These are phyloP conservation scores for Littorina saxatilis DNA, from an alignment of 1,140 invertebrate species.

Conservation along the genomic window DNA sequence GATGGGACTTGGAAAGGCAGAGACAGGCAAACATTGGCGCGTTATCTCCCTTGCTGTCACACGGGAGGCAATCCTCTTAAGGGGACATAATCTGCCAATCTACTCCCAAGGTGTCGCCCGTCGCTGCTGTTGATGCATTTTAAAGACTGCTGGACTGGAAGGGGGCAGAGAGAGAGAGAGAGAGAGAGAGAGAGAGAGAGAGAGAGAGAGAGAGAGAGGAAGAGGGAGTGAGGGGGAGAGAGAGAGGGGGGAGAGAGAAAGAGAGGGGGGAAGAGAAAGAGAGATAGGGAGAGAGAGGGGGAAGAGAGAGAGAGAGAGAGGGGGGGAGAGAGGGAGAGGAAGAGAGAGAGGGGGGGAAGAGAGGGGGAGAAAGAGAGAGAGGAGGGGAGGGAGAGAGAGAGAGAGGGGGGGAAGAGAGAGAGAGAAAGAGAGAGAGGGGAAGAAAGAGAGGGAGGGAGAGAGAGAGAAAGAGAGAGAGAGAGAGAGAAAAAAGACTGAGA, in stretches of 20 bases:
- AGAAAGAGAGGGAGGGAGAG: no score
- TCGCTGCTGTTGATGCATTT: conserved; percentile 20
- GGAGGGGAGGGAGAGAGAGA: no score
- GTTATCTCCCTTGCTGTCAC: conserved; percentile 36
- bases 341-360: no score
- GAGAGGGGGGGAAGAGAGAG: no score
- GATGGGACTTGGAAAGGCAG: conserved; percentile 23
- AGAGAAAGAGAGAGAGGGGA: no score
- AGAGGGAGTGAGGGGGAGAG: conserved; percentile 14
- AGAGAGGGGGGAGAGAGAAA: conserved; percentile 4
- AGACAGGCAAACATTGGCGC: conserved; percentile 29
- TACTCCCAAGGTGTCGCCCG: conserved; percentile 36
- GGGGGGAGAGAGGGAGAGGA: no score
- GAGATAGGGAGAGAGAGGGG: neutral
- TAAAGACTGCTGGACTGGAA: neutral
- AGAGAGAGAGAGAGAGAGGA: neutral
- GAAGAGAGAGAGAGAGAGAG: neutral
- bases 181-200: conserved; percentile 17
- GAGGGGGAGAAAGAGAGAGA: no score
- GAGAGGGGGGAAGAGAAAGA: conserved; percentile 11
- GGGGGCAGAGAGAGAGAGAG: conserved; percentile 10
- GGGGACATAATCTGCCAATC: conserved; percentile 42
- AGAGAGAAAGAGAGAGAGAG: no score
- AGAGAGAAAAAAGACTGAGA: no score
- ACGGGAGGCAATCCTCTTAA: conserved; percentile 40